phyloP scores from a whole-genome alignment of 1,140 invertebrate species.

The Drosophila tsacasi region DNA sequence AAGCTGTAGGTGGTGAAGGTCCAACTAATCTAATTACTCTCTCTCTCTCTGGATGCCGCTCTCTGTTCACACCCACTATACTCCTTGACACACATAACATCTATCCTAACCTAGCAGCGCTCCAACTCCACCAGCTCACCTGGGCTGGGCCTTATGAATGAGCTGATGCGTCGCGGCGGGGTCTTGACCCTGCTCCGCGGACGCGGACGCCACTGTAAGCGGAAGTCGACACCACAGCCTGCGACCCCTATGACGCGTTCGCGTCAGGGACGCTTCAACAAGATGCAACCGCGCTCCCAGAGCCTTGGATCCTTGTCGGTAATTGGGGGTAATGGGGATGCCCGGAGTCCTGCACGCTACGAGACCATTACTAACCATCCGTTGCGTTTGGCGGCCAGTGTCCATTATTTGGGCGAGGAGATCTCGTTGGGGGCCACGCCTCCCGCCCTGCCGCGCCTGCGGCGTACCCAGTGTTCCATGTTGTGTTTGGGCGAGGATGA shows the following conservation, averaged over 20 bases:
- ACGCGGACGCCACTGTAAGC: constrained; percentile 73
- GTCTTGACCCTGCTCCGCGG: constrained; percentile 77
- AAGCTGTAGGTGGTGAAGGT: constrained; percentile 41
- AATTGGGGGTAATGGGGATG: constrained; percentile 62
- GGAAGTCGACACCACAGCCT: constrained; percentile 79
- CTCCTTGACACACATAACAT: constrained; percentile 18
- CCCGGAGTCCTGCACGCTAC: constrained; percentile 74
- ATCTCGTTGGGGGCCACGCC: constrained; percentile 42
- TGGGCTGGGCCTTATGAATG: constrained; percentile 79
- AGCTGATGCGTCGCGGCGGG: constrained; percentile 77
- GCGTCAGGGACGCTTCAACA: constrained; percentile 64
- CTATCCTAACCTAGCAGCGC: constrained; percentile 58
- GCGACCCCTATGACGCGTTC: constrained; percentile 66
- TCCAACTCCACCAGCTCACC: constrained; percentile 78
- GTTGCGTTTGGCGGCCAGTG: constrained; percentile 75
- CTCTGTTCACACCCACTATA: constrained; percentile 16
- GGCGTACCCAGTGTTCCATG: constrained; percentile 77
- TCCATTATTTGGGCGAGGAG: constrained; percentile 72
- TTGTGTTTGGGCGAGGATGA: constrained; percentile 74
- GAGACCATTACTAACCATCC: constrained; percentile 82
- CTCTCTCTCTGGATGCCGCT: constrained; percentile 59
- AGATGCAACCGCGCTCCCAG: constrained; percentile 78
- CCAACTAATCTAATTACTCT: constrained; percentile 52
- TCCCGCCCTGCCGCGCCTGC: constrained; percentile 56
- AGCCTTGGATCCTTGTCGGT: constrained; percentile 84